Base-by-base conservation (phyloP, 2,113 vertebrate species). In the Nansenia antarctica region DNA sequence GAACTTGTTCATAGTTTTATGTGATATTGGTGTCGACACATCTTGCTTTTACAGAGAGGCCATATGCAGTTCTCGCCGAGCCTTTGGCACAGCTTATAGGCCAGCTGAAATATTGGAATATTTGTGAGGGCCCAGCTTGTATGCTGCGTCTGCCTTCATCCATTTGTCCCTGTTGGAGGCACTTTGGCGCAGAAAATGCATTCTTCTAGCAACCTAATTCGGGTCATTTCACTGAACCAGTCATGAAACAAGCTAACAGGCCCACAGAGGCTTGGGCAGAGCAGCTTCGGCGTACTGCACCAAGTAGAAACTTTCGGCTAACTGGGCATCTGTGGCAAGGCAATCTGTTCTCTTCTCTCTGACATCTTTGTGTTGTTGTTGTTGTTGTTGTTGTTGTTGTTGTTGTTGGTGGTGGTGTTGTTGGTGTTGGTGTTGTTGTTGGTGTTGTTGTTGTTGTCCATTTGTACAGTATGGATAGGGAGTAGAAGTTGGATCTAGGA, bases 41-140 rank as follows among this genome's bases (percentile, higher is more conserved):
- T 85, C 61, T 81, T 39, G 42, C 75, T 66, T 70, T 72, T 72
- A 24, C 34, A 45, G 29, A 79, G 53, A 62, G 71, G 31, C 24
- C 69, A 62, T 82, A 2, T 63, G 71, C 72, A 80, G 70, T 22
- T 47, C 30, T 72, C 53, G 58, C 64, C 76, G 73, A 71, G 67
- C 62, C 73, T 70, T 52, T 84, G 82, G 80, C 81, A 82, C 52
- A 52, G 65, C 11, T 73, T 83, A 86, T 72, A 76, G 64, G 76
- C 22, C 72, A 83, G 53, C 88, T 91, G 85, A 86, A 90, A 89
- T 87, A 87, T 65, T 83, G 80, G 74, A 73, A 78, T 80, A 81
- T 74, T 84, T 90, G 78, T n/a, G 62, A 69, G 64, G 78, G 61
- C 49, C 26, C 71, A 79, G 70, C 77, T 79, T 83, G 69, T 90